Conservation (phyloP, 2,888 invertebrate genomes). For the Chouioia cunea region DNA sequence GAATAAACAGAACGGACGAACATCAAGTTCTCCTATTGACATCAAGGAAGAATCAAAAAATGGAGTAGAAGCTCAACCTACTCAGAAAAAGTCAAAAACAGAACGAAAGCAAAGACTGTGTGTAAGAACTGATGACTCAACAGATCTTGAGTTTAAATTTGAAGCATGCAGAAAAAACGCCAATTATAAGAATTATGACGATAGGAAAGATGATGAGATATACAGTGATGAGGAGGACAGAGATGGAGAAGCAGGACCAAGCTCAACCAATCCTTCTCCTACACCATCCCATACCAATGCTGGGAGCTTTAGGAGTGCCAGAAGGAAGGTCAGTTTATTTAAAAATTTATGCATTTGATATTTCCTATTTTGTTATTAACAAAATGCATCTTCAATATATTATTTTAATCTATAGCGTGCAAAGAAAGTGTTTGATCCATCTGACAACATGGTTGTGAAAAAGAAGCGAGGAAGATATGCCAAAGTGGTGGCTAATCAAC, state of each 20-base stretch:
- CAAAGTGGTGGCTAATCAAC: slow-evolving; percentile 65
- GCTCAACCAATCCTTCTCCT: slow-evolving; percentile 65
- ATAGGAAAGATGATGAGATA: slow-evolving; percentile 54
- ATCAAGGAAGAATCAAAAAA: slow-evolving; percentile 40
- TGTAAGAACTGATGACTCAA: slow-evolving; percentile 62
- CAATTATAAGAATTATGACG: slow-evolving; percentile 55
- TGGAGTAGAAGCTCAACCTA: slow-evolving; percentile 46
- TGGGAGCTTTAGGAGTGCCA: slow-evolving; percentile 64
- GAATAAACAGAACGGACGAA: slow-evolving; percentile 48
- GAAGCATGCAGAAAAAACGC: slow-evolving; percentile 58
- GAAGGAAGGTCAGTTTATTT: slow-evolving; percentile 61
- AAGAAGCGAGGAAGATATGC: slow-evolving; percentile 77
- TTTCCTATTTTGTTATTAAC: slow-evolving; percentile 6
- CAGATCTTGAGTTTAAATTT: slow-evolving; percentile 64
- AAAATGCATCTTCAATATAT: not conserved
- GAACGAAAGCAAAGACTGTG: slow-evolving; percentile 64
- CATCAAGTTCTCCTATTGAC: slow-evolving; percentile 33
- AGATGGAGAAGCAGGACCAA: slow-evolving; percentile 72
- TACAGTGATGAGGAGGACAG: slow-evolving; percentile 64
- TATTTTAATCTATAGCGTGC: slow-evolving; percentile 72
- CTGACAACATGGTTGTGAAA: slow-evolving; percentile 82
- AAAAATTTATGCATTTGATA: not conserved
- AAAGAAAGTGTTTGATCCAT: slow-evolving; percentile 88
- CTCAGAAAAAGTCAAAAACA: slow-evolving; percentile 61
- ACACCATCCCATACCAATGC: slow-evolving; percentile 62